phyloP scores from a whole-genome alignment of 2,888 invertebrate genomes.

The Cheilosia vernalis region DNA sequence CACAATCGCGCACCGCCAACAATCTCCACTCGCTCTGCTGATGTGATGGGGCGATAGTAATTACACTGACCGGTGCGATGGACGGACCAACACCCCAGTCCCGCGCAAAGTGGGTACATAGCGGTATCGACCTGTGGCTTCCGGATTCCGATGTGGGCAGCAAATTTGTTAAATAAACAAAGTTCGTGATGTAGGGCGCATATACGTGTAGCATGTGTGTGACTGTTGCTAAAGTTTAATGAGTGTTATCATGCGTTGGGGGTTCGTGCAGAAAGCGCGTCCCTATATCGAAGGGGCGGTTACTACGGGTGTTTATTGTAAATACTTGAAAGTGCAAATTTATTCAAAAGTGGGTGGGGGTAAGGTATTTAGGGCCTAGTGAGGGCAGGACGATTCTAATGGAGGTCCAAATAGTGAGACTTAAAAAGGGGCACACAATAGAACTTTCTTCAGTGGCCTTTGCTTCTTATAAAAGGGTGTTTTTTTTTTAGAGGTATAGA shows the following conservation, averaged over 20 bases:
- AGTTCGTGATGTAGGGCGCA: slow-evolving; percentile 15
- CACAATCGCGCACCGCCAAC: slow-evolving; percentile 12
- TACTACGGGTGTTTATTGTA: too few species aligned
- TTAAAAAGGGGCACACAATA: too few species aligned
- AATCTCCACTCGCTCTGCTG: slow-evolving; percentile 60
- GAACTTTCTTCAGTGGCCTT: too few species aligned
- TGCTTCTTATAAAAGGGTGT: too few species aligned
- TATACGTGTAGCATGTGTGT: background rate
- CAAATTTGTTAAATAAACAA: slow-evolving; percentile 62
- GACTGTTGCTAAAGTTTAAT: slow-evolving; percentile 38
- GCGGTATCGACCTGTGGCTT: slow-evolving; percentile 67
- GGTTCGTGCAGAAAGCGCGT: slow-evolving; percentile 44
- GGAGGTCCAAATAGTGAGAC: too few species aligned
- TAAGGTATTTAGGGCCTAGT: too few species aligned
- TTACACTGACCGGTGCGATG: slow-evolving; percentile 24
- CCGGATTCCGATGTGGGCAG: slow-evolving; percentile 56
- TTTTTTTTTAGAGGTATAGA: too few species aligned
- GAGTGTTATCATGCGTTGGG: slow-evolving; percentile 48
- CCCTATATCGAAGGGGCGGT: slow-evolving; percentile 24
- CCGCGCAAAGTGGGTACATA: slow-evolving; percentile 15
- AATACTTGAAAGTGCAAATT: too few species aligned
- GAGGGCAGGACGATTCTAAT: too few species aligned
- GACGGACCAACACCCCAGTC: slow-evolving; percentile 37
- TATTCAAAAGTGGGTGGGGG: too few species aligned
- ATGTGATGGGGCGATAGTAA: slow-evolving; percentile 66